A percentile compares a stretch with the other conserved stretches of the same genome.
Conservation (phyloP, 2,113 vertebrate genomes). For the Potamarius usumacintae region DNA sequence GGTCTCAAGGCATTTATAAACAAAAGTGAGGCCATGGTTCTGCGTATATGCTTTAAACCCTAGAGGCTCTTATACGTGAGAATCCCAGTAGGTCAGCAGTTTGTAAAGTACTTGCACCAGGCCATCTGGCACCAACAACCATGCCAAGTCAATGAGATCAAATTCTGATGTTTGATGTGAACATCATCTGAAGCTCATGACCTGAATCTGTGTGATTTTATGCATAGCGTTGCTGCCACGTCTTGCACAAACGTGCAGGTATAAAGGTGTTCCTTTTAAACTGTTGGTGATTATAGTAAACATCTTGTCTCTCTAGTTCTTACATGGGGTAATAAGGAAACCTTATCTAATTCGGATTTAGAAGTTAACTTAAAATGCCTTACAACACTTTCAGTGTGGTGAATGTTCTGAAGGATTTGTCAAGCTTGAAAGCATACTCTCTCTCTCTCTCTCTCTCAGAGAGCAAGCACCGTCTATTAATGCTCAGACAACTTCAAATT, state of each 20-base stretch:
- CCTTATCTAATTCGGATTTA: not conserved
- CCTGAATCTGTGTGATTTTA: not conserved
- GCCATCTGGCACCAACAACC: not conserved
- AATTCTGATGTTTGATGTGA: not conserved
- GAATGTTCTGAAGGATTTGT: not conserved
- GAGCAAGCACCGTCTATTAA: not conserved
- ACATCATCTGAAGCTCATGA: not conserved
- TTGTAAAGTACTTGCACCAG: not conserved
- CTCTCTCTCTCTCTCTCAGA: not conserved
- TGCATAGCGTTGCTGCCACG: not conserved
- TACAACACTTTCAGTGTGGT: not conserved
- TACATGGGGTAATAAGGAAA: not conserved
- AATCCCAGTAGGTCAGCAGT: not conserved
- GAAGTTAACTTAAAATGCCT: not conserved
- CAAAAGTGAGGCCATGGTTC: too few relatives aligned
- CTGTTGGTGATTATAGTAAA: not conserved
- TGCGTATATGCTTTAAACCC: not conserved
- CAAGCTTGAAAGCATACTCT: not conserved
- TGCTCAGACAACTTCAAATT: constrained; percentile 1
- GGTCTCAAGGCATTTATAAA: too few relatives aligned
- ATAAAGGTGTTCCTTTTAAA: not conserved
- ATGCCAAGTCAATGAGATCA: not conserved
- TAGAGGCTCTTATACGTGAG: not conserved
- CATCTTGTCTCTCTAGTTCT: not conserved
- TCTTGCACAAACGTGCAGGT: not conserved